Conservation (phyloP, 2,797 vertebrate genomes). For the Zonotrichia albicollis region DNA sequence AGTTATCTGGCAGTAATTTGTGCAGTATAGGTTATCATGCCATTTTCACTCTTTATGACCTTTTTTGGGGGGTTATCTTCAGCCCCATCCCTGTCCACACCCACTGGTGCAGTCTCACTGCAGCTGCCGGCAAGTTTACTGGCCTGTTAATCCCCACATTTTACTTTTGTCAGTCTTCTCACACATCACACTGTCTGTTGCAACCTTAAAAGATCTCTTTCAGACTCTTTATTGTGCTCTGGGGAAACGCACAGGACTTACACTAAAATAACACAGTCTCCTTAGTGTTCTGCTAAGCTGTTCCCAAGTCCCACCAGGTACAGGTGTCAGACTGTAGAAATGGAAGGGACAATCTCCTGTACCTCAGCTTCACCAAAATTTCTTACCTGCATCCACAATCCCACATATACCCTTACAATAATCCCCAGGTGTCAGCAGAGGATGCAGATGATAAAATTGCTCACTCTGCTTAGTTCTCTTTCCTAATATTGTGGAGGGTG, state of each 20-base stretch:
- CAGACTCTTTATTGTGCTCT: background rate
- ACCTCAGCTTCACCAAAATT: background rate
- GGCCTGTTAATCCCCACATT: background rate
- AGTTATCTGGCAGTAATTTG: slow-evolving; percentile 4
- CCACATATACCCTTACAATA: background rate
- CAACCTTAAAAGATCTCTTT: background rate
- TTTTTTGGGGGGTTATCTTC: background rate
- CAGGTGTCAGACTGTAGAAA: background rate
- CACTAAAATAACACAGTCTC: background rate
- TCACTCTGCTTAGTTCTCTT: background rate
- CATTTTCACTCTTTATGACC: background rate
- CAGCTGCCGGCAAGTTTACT: background rate
- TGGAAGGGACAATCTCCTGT: background rate
- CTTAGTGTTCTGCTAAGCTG: background rate
- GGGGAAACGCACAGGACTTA: background rate
- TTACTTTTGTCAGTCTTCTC: background rate
- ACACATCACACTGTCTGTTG: background rate
- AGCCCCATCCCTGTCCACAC: background rate
- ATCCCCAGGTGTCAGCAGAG: background rate
- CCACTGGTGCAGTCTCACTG: background rate
- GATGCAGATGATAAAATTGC: background rate
- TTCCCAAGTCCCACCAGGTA: background rate
- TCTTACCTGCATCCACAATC: background rate
- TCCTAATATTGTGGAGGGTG: background rate
- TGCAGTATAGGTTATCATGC: background rate